Conservation (phyloP, 2,113 vertebrate genomes). For the Agelaius tricolor region DNA sequence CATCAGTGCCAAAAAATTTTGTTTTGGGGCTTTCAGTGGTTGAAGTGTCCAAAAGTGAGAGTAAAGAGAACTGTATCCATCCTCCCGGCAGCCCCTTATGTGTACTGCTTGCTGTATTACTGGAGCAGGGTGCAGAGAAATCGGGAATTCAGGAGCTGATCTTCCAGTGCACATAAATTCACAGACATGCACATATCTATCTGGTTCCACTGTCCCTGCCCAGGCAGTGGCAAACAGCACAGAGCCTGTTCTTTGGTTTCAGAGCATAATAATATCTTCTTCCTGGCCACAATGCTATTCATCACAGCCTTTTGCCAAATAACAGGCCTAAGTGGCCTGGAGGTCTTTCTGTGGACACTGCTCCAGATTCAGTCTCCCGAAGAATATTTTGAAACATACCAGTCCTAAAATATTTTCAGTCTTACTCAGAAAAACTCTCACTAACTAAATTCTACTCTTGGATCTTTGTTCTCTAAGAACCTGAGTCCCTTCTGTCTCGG, state of each 20-base stretch:
- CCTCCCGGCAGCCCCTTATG: not conserved
- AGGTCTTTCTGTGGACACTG: conserved; percentile 54
- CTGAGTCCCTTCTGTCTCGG: not conserved
- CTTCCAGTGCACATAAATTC: not conserved
- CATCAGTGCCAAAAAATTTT: not conserved
- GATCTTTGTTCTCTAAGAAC: not conserved
- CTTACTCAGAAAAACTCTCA: conserved; percentile 43
- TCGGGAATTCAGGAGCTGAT: not conserved
- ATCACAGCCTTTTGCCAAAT: conserved; percentile 55
- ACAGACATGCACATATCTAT: too few relatives aligned
- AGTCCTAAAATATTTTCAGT: conserved; percentile 42
- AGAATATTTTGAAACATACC: conserved; percentile 35
- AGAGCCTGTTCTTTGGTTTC: conserved; percentile 20
- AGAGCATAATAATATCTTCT: conserved; percentile 45
- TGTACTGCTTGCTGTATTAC: not conserved
- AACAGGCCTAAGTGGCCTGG: conserved; percentile 44
- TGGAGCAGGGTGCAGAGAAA: not conserved
- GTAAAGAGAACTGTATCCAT: not conserved
- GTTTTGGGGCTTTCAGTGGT: not conserved
- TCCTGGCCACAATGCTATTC: conserved; percentile 37
- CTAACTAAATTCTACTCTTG: not conserved
- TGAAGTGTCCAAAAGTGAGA: not conserved
- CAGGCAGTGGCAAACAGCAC: not conserved
- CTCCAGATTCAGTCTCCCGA: conserved; percentile 19
- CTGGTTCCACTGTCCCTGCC: not conserved